Conservation (phyloP, 1,140 invertebrate genomes). For the Uloborus diversus region DNA sequence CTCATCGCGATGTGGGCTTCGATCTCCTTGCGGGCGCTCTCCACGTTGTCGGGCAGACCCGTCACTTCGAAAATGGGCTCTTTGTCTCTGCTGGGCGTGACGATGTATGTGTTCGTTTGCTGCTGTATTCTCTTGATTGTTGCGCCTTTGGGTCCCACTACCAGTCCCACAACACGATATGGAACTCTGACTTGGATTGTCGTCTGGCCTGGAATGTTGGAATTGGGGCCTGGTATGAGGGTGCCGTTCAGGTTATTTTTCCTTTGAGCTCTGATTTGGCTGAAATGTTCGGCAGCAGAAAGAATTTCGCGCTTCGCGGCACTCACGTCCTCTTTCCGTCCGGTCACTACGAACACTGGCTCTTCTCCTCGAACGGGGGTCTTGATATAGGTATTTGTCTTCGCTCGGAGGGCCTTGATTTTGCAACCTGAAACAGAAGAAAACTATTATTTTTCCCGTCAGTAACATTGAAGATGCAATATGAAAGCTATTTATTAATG, state of each 20-base stretch:
- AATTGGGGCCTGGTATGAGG: slow-evolving; percentile 59
- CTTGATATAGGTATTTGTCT: slow-evolving; percentile 99
- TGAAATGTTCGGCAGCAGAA: slow-evolving; percentile 99
- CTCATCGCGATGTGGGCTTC: slow-evolving; percentile 97
- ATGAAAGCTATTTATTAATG: no score
- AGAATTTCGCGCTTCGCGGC: slow-evolving; percentile 97
- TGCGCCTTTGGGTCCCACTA: slow-evolving; percentile 98
- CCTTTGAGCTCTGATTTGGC: slow-evolving; percentile 94
- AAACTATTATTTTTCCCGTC: neutral
- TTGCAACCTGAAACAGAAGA: slow-evolving; percentile 85
- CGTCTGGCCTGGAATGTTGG: slow-evolving; percentile 80
- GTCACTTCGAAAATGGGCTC: slow-evolving; percentile 99
- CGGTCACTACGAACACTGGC: slow-evolving; percentile 99
- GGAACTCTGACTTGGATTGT: slow-evolving; percentile 98
- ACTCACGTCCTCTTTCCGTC: slow-evolving; percentile 95
- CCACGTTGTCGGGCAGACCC: slow-evolving; percentile 95
- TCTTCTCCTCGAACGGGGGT: slow-evolving; percentile 98
- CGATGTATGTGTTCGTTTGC: slow-evolving; percentile 99
- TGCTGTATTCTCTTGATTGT: slow-evolving; percentile 99
- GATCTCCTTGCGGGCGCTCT: slow-evolving; percentile 93
- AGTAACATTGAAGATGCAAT: no score
- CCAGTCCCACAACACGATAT: slow-evolving; percentile 96
- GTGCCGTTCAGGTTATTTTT: slow-evolving; percentile 76
- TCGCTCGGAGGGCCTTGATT: slow-evolving; percentile 97
- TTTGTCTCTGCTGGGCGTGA: slow-evolving; percentile 96